phyloP scores from a whole-genome alignment of 2,888 invertebrate genomes.

The Tromatobia lineatoria region DNA sequence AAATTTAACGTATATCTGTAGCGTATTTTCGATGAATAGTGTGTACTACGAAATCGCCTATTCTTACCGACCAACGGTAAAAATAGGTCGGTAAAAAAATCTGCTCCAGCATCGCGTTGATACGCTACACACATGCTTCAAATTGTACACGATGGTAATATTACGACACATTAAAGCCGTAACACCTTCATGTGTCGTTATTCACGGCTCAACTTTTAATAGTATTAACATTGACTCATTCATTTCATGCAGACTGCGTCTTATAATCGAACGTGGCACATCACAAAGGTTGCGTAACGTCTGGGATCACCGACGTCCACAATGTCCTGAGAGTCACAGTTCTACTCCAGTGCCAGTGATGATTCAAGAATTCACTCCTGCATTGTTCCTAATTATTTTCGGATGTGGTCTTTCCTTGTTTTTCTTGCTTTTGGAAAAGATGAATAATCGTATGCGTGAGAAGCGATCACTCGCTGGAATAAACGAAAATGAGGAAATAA shows the following conservation, averaged over 20 bases:
- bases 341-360: constrained; percentile 76
- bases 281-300: constrained; percentile 70
- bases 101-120: too few relatives aligned
- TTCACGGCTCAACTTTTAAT: not conserved
- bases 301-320: constrained; percentile 76
- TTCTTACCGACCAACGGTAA: too few relatives aligned
- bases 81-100: too few relatives aligned
- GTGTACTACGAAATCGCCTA: too few relatives aligned
- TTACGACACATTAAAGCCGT: too few relatives aligned
- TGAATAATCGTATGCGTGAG: not conserved
- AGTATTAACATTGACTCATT: not conserved
- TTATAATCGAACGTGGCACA: constrained; percentile 76
- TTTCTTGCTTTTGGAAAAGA: constrained; percentile 72
- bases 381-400: constrained; percentile 73
- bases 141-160: too few relatives aligned
- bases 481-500: not conserved
- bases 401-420: constrained; percentile 70
- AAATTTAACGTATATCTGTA: too few relatives aligned
- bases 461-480: not conserved
- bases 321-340: constrained; percentile 78
- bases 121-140: too few relatives aligned
- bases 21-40: too few relatives aligned
- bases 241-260: constrained; percentile 72
- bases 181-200: not conserved
- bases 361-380: constrained; percentile 77